Evolutionary conservation across 1,140 invertebrate genomes (phyloP).

Genomic region (Schlechtendalia chinensis): DNA sequence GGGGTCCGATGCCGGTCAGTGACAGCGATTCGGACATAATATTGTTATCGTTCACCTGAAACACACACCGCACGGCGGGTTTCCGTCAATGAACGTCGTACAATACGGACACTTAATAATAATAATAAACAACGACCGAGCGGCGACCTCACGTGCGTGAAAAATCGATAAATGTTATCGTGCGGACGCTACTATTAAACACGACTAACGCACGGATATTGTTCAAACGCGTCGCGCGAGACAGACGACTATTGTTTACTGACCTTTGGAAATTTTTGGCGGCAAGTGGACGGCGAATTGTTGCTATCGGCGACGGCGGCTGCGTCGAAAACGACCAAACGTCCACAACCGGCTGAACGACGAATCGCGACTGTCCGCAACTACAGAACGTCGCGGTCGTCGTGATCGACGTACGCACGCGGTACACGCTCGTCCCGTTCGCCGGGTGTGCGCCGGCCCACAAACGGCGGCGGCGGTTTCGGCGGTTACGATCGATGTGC

Average conservation of each 20-base stretch:
- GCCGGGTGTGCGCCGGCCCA: too few species aligned
- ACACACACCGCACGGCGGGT: neutral
- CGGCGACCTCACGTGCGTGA: neutral
- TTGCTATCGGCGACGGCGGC: neutral
- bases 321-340: neutral
- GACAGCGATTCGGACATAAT: slow-evolving; percentile 26
- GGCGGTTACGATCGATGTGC: too few species aligned
- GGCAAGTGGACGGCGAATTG: neutral
- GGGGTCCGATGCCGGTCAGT: slow-evolving; percentile 33
- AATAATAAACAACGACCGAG: neutral
- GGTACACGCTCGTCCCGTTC: too few species aligned
- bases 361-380: neutral
- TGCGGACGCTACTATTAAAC: neutral
- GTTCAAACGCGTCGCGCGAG: neutral
- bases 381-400: too few species aligned
- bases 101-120: neutral
- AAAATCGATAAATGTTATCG: slow-evolving; percentile 13
- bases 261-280: neutral
- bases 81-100: neutral
- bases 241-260: neutral
- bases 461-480: too few species aligned
- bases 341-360: neutral
- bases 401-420: too few species aligned
- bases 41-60: neutral
- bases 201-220: too few species aligned